A percentile compares a stretch with the other conserved stretches of the same genome.
These are phyloP conservation scores for Heteropelma amictum DNA, from an alignment of 2,888 invertebrate species.

Conservation along the genomic window DNA sequence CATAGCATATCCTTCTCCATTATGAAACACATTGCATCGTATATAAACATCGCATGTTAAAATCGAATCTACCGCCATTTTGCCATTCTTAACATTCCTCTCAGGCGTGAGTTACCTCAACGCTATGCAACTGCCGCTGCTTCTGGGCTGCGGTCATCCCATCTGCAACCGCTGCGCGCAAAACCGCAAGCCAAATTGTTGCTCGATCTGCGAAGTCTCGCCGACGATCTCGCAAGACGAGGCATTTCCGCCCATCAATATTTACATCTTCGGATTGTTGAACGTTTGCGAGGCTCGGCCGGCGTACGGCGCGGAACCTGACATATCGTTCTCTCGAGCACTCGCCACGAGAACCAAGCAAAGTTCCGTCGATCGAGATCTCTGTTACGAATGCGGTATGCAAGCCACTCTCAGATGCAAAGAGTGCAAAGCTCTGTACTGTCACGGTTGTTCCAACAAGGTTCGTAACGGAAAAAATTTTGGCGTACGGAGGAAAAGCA, in stretches of 20 bases:
- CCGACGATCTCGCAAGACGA: not conserved
- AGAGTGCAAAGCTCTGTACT: too few relatives aligned
- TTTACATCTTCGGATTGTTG: slow-evolving; percentile 71
- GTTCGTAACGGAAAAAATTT: too few relatives aligned
- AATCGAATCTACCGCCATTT: not conserved
- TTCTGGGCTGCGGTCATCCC: slow-evolving; percentile 84
- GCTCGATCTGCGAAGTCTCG: slow-evolving; percentile 68
- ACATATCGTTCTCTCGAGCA: slow-evolving; percentile 58
- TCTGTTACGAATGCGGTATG: slow-evolving; percentile 68
- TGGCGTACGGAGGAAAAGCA: too few relatives aligned
- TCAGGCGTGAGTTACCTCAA: slow-evolving; percentile 53
- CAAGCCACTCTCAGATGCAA: too few relatives aligned
- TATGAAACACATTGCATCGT: too few relatives aligned
- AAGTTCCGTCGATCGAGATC: slow-evolving; percentile 17
- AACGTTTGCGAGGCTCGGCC: slow-evolving; percentile 47
- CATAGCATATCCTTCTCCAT: too few relatives aligned
- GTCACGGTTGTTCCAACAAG: slow-evolving; percentile 68
- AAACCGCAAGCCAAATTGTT: slow-evolving; percentile 75
- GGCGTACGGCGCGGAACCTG: slow-evolving; percentile 54
- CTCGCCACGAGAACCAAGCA: slow-evolving; percentile 16
- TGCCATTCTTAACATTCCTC: not conserved
- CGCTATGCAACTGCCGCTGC: slow-evolving; percentile 78
- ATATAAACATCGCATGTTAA: too few relatives aligned
- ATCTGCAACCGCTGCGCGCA: slow-evolving; percentile 83
- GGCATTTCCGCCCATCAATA: slow-evolving; percentile 71